Evolutionary conservation across 2,797 vertebrate genomes (phyloP).

Genomic region (Bufotes viridis): DNA sequence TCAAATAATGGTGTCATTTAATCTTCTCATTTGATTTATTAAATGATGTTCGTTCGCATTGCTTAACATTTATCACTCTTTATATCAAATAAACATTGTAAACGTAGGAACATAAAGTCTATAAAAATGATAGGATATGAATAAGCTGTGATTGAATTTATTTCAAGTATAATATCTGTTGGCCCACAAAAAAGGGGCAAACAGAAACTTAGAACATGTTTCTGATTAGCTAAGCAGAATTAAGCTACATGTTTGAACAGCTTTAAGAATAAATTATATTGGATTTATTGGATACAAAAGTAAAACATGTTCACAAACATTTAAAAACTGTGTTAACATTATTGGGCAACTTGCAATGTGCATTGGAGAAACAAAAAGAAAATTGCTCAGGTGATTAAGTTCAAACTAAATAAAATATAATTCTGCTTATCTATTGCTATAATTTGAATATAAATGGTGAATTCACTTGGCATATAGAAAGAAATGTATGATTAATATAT

Average conservation of each 20-base stretch:
- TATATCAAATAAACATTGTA: constrained; percentile 46
- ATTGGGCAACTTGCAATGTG: constrained; percentile 24
- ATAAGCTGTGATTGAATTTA: constrained; percentile 50
- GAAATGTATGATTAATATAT: too few species aligned
- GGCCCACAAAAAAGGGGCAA: constrained; percentile 35
- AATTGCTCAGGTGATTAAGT: not conserved
- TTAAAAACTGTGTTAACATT: constrained; percentile 58
- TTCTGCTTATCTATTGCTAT: not conserved
- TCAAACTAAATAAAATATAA: not conserved
- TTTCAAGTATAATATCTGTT: constrained; percentile 39
- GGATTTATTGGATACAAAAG: constrained; percentile 51
- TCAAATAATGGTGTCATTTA: constrained; percentile 51
- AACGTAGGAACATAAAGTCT: constrained; percentile 32
- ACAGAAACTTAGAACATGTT: constrained; percentile 26
- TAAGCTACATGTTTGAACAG: constrained; percentile 53
- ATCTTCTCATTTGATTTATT: constrained; percentile 51
- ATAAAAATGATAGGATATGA: constrained; percentile 37
- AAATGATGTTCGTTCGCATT: constrained; percentile 41
- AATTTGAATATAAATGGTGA: not conserved
- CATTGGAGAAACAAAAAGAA: not conserved
- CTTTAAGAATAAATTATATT: constrained; percentile 54
- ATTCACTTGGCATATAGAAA: too few species aligned
- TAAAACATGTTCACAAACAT: constrained; percentile 55
- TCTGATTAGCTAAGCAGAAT: constrained; percentile 58
- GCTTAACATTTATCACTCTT: constrained; percentile 42